Base-by-base conservation (phyloP, 2,113 vertebrate species). In the Cisticola juncidis region DNA sequence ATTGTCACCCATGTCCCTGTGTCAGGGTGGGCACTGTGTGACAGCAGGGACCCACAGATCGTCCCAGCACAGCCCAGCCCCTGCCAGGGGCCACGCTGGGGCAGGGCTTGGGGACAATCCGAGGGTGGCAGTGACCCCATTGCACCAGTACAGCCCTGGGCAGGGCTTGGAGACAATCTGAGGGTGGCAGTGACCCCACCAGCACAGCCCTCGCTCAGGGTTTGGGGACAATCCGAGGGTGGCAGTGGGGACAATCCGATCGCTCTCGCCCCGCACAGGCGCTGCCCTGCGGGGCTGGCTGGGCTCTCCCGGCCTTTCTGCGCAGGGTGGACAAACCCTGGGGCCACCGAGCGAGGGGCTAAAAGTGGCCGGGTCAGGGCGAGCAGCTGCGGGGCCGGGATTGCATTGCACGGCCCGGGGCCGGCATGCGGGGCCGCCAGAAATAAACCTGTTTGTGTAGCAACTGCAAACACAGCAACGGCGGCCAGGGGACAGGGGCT, bases 401-500 rank as follows among this genome's bases (percentile, higher is more conserved):
- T 94, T 76, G 38, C 91, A 23, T 77, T 54, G 93, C 97, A 91
- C 50, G 6, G 88, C 72, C 94, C 66, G 57, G 86, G 16, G 26
- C 90, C 69, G 97, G 97, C 97, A 97, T 3, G 90, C 10, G 5
- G 85, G 1, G 25, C 4, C 6, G 93, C 96, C 97, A 96, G 96
- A 97, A 98, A 98, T 98, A 98, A 98, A 91, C 31, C 83, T 97
- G 96, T 97, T 98, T 98, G 96, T 91, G 94, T 98, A 97, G 98
- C 96, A 98, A 98, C 98, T 87, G 87, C 11, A 6, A 68, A 90
- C 97, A 95, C 56, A 97, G 97, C 97, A 98, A 98, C 98, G 23
- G 86, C 74, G 22, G 44, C 24, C 24, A 60, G 74, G 36, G 47
- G 89, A 69, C 90, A 2, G 25, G 79, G 28, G 47, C 29, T 6